Conservation (phyloP, 2,797 vertebrate genomes). For the Microctenopoma steveboyesi region DNA sequence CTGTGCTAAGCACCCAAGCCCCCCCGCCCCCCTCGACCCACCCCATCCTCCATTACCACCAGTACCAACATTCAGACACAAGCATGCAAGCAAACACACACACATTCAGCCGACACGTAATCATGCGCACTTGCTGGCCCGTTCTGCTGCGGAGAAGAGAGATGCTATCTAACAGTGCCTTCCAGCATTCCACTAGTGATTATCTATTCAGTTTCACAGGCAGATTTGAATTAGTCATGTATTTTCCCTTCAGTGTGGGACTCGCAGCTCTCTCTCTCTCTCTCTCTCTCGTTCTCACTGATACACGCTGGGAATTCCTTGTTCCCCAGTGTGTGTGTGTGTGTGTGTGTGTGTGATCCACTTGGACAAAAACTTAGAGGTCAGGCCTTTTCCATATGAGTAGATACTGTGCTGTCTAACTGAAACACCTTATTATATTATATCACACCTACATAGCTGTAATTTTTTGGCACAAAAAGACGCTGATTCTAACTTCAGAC, state of each 20-base stretch:
- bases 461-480: conserved; percentile 70
- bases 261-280: conserved; percentile 52
- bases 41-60: conserved; percentile 34
- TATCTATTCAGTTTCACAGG: conserved; percentile 82
- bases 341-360: conserved; percentile 40
- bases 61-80: conserved; percentile 47
- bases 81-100: conserved; percentile 50
- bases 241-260: conserved; percentile 74
- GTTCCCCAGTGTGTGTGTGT: conserved; percentile 50
- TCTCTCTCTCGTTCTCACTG: conserved; percentile 38
- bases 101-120: conserved; percentile 31
- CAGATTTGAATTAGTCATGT: conserved; percentile 81
- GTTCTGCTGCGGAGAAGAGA: conserved; percentile 81
- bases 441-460: conserved; percentile 55
- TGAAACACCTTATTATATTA: conserved; percentile 57
- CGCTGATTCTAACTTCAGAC: conserved; percentile 59
- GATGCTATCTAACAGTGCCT: conserved; percentile 85
- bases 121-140: conserved; percentile 73
- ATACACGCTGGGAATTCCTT: conserved; percentile 67
- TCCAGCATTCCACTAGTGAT: conserved; percentile 84
- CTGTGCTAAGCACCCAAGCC: conserved; percentile 48
- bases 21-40: not conserved
- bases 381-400: conserved; percentile 63
- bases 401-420: conserved; percentile 67
- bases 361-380: conserved; percentile 62